These are phyloP conservation scores for Lagopus leucura DNA, from an alignment of 2,113 vertebrate species.

Conservation along the genomic window DNA sequence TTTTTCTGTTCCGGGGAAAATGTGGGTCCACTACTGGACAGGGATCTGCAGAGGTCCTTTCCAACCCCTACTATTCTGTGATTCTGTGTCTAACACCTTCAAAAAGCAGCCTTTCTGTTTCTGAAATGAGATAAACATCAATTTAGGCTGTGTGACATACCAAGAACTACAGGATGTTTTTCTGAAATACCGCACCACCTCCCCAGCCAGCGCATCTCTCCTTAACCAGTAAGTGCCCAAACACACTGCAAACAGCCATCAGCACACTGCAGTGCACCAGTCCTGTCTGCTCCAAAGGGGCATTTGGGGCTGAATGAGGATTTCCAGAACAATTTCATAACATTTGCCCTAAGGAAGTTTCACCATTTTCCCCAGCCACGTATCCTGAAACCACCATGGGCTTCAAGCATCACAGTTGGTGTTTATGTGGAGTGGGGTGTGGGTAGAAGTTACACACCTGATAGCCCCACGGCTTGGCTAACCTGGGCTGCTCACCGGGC, in stretches of 20 bases:
- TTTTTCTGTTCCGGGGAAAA: too few relatives aligned
- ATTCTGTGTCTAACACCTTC: conserved; percentile 66
- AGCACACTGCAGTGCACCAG: background rate
- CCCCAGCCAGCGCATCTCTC: background rate
- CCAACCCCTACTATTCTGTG: too few relatives aligned
- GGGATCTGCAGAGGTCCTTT: too few relatives aligned
- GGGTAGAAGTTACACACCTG: background rate
- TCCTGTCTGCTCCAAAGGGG: background rate
- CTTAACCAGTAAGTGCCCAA: background rate
- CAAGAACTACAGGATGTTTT: background rate
- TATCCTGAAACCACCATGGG: background rate
- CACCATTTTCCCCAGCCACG: background rate
- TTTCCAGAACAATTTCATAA: background rate
- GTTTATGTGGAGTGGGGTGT: background rate
- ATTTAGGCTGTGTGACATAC: background rate
- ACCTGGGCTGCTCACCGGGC: background rate
- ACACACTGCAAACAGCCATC: background rate
- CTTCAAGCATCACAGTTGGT: background rate
- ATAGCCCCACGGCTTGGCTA: background rate
- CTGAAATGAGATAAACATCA: conserved; percentile 43
- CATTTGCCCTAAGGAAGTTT: background rate
- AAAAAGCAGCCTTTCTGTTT: conserved; percentile 75
- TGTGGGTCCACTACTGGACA: too few relatives aligned
- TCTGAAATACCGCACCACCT: background rate
- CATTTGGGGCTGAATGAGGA: background rate